Percentiles rank a stretch among this genome's conserved stretches.
These are phyloP conservation scores for Conops quadrifasciatus DNA, from an alignment of 2,888 invertebrate species.

Conservation along the genomic window DNA sequence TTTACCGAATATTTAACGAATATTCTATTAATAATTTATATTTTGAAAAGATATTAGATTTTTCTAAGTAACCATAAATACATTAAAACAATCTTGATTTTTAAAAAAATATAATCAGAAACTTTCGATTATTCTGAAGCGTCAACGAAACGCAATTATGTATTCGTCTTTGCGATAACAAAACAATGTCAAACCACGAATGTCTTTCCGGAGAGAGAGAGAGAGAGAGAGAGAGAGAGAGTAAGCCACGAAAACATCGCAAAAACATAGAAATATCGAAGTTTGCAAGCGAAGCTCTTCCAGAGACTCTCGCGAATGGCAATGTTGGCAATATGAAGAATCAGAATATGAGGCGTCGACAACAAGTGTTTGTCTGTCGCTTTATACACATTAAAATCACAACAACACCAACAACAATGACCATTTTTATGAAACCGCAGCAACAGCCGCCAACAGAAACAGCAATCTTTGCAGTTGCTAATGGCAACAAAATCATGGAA, in stretches of 20 bases:
- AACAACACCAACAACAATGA: not conserved
- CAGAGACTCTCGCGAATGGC: not conserved
- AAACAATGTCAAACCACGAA: too few relatives aligned
- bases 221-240: not conserved
- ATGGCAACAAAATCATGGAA: not conserved
- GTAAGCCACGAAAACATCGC: not conserved
- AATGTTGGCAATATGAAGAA: not conserved
- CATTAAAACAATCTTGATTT: too few relatives aligned
- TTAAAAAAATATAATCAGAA: too few relatives aligned
- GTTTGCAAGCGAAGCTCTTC: not conserved
- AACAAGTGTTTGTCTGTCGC: not conserved
- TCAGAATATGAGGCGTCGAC: not conserved
- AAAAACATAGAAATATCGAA: not conserved
- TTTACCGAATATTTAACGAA: too few relatives aligned
- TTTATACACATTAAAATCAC: not conserved
- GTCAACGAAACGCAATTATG: too few relatives aligned
- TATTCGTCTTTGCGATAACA: too few relatives aligned
- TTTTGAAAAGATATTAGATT: too few relatives aligned
- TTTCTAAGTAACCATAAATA: too few relatives aligned
- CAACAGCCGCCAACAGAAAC: too few relatives aligned
- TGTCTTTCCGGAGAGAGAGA: not conserved
- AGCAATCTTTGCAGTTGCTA: not conserved
- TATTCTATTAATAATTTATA: too few relatives aligned
- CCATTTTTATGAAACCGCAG: too few relatives aligned
- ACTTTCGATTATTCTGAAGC: too few relatives aligned